Evolutionary conservation across 1,140 invertebrate genomes (phyloP), one percentile per base, ranked within the genome.

Genomic region (Doryteuthis pealeii): DNA sequence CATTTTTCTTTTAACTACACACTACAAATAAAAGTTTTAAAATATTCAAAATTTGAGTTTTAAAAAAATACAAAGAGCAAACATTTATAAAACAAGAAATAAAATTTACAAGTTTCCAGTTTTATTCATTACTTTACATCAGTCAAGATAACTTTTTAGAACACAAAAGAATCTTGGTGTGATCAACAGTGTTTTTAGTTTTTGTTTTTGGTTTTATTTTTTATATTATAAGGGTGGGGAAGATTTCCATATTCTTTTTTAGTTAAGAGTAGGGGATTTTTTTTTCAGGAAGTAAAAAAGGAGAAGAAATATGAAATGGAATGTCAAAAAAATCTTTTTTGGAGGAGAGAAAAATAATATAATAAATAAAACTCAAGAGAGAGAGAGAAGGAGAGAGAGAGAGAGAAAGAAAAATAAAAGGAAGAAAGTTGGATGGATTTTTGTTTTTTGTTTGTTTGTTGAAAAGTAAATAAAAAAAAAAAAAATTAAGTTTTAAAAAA

Each of bases 111-210:
- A 32, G 30, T 28, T 35, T 65, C 30, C 30, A 26, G n/a, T 32
- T 68, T 69, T 69, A 69, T 69, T 69, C 33, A 69, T 12, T 31
- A 32, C 30, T 69, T 69, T 69, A 32, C 30, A 69, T 69, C 26
- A 62, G 54, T 62, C 54, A 62, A 62, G 54, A 28, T 62, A 62
- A 62, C 54, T 28, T 62, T 40, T 28, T 8, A 62, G 54, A 62
- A 62, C 54, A 62, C 54, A n/a, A n/a, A 18, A 62, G n/a, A 28
- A n/a, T 62, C 26, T 62, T 22, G 54, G 22, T 8, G 26, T 28
- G 22, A 62, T n/a, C 54, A n/a, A n/a, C n/a, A 62, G 54, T 69
- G 18, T 69, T 32, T 69, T n/a, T n/a, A n/a, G n/a, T n/a, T n/a
- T n/a, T n/a, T n/a, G n/a, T n/a, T n/a, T n/a, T n/a, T n/a, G n/a